Conservation (phyloP, 1,140 invertebrate species). For the Drosophila punjabiensis region DNA sequence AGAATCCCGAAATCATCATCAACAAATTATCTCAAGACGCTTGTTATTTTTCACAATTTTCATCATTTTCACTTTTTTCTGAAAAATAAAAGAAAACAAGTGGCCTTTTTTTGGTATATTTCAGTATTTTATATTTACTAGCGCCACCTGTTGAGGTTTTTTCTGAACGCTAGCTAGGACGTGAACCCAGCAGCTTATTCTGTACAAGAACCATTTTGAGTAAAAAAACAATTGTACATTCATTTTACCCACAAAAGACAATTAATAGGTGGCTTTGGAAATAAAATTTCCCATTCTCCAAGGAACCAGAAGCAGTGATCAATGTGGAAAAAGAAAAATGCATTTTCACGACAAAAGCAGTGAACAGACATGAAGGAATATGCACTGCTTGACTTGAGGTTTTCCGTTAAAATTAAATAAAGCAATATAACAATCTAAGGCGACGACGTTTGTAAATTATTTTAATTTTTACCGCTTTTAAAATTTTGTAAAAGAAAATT, state of each 20-base stretch:
- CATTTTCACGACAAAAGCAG: too few species aligned
- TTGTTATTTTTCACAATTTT: background rate
- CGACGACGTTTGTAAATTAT: too few species aligned
- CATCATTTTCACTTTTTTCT: background rate
- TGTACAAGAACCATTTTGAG: background rate
- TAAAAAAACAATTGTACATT: background rate
- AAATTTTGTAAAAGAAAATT: too few species aligned
- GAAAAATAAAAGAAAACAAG: background rate
- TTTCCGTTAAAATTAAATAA: too few species aligned
- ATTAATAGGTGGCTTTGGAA: background rate
- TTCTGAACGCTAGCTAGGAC: background rate
- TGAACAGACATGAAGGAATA: too few species aligned
- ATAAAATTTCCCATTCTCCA: background rate
- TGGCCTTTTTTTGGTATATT: background rate
- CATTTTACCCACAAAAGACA: background rate
- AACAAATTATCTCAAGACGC: conserved; percentile 2
- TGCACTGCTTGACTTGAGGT: too few species aligned
- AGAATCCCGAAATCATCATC: conserved; percentile 44
- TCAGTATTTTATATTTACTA: background rate
- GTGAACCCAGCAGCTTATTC: background rate
- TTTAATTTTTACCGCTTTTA: too few species aligned
- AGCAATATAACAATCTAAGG: too few species aligned
- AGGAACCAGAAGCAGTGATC: too few species aligned
- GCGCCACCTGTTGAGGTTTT: background rate
- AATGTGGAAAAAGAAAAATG: too few species aligned